Evolutionary conservation across 2,113 vertebrate species (phyloP), one percentile per base, ranked within the genome.

Genomic region (Regulus satrapa): DNA sequence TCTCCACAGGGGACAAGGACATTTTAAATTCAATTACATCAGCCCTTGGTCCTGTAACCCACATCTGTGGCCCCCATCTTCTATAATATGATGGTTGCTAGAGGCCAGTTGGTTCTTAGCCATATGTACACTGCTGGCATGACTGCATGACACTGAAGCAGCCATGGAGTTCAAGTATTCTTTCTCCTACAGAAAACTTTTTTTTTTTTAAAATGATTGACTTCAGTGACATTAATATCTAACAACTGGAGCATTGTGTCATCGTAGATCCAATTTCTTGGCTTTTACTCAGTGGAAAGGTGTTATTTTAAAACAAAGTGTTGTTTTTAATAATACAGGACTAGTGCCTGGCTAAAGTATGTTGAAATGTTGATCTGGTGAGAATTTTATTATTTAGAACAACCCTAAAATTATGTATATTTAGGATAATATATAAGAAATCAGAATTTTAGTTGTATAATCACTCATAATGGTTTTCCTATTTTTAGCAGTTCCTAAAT

Each of bases 401-500:
- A 59, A 38, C 1, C 6, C 7, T 71, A 86, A 90, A 81, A 71
- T 55, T 0, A 14, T 14, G 7, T n/a, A 85, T 92, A 51, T 18
- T 79, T 23, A 48, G 15, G 43, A 58, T 43, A 84, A 76, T 32
- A 46, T 5, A 38, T 17, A 89, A 72, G 18, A 91, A 91, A 76
- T 26, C 5, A 54, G 32, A 55, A 71, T 85, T 94, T 59, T 58
- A 63, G 18, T 76, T 66, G 8, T 14, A 31, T 45, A 85, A 66
- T 83, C 7, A 11, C 21, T 92, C 56, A 91, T 34, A 90, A 66
- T 54, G 63, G 28, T 62, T 88, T 96, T 96, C 78, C 78, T 88
- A 72, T 15, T 94, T 89, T 85, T 76, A 92, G 9, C 8, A 56
- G 13, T 38, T 86, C 89, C 94, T 85, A 94, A 95, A 88, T 94